Evolutionary conservation across 2,797 vertebrate genomes (phyloP).

Genomic region (Synanceia verrucosa): DNA sequence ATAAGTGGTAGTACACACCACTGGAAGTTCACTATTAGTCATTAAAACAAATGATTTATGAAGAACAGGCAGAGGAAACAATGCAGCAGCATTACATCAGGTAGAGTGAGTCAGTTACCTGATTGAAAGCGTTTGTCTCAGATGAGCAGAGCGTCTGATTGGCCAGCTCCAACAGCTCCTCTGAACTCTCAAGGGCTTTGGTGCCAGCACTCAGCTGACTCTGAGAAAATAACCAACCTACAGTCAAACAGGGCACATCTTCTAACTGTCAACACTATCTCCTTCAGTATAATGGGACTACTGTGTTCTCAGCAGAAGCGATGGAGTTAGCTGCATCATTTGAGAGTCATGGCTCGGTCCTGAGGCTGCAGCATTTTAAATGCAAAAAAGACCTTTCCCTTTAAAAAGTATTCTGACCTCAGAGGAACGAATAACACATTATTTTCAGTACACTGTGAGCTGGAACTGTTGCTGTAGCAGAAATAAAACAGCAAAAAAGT

Average conservation of each 20-base stretch:
- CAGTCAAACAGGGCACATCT: slow-evolving; percentile 24
- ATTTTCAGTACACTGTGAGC: neutral
- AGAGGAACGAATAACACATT: neutral
- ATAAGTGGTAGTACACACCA: slow-evolving; percentile 43
- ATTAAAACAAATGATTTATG: slow-evolving; percentile 13
- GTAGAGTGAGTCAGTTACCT: slow-evolving; percentile 79
- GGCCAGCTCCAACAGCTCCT: slow-evolving; percentile 93
- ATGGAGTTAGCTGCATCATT: slow-evolving; percentile 45
- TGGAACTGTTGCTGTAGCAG: neutral
- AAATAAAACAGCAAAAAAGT: neutral
- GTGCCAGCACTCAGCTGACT: slow-evolving; percentile 91
- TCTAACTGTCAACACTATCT: neutral
- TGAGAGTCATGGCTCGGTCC: slow-evolving; percentile 66
- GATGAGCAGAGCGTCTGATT: slow-evolving; percentile 92
- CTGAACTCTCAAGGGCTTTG: slow-evolving; percentile 95
- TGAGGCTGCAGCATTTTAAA: slow-evolving; percentile 33
- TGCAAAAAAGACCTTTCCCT: too few relatives aligned
- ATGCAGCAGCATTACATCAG: neutral
- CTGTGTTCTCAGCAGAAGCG: slow-evolving; percentile 40
- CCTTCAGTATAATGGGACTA: slow-evolving; percentile 39
- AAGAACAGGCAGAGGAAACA: slow-evolving; percentile 7
- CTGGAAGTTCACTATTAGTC: slow-evolving; percentile 17
- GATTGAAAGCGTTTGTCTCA: slow-evolving; percentile 84
- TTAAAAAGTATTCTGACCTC: neutral
- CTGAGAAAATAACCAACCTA: slow-evolving; percentile 66